phyloP scores from a whole-genome alignment of 2,113 vertebrate species.

The Gnathonemus echidnorhynchus region DNA sequence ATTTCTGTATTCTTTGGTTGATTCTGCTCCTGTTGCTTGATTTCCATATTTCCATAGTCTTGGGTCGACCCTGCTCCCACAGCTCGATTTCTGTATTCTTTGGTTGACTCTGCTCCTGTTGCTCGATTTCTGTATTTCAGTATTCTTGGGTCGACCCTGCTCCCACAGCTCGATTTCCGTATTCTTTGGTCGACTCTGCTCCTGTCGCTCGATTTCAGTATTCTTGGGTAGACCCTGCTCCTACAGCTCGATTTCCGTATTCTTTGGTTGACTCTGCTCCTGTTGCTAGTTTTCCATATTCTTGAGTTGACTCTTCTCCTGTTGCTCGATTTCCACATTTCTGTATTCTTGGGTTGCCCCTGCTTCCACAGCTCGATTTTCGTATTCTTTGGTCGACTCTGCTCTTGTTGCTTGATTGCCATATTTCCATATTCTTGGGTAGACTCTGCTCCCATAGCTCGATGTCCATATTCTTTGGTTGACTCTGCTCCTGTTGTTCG shows the following conservation, averaged over 20 bases:
- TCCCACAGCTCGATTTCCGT: too few species aligned
- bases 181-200: neutral
- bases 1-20: neutral
- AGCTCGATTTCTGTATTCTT: too few species aligned
- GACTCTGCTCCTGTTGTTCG: neutral
- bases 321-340: neutral
- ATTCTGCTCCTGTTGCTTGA: neutral
- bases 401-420: too few species aligned
- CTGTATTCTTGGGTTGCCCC: neutral
- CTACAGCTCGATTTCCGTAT: too few species aligned
- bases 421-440: neutral
- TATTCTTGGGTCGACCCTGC: too few species aligned
- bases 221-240: neutral
- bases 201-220: neutral
- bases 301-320: neutral
- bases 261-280: too few species aligned
- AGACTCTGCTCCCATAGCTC: neutral
- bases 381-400: too few species aligned
- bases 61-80: neutral
- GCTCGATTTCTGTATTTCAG: neutral
- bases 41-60: neutral
- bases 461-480: neutral
- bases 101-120: rapidly evolving
- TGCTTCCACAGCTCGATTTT: too few species aligned
- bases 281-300: too few species aligned